Evolutionary conservation across 2,888 invertebrate genomes (phyloP), one percentile per base, ranked within the genome.

Genomic region (Nineta flava): DNA sequence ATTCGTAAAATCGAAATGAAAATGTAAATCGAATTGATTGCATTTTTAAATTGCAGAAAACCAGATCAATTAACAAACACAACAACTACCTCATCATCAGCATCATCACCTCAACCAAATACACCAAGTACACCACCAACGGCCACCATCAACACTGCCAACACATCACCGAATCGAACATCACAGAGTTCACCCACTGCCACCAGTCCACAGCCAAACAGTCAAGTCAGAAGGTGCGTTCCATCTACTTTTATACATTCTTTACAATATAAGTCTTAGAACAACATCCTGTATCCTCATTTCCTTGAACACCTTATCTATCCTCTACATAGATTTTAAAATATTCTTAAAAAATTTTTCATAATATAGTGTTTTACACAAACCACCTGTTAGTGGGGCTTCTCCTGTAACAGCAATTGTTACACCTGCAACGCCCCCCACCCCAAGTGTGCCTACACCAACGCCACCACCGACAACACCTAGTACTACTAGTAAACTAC

Each of bases 401-500:
- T 55, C 63, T 16, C 60, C 60, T 49, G 57, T 64, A 48, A 61
- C 62, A 52, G 55, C 64, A 46, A 59, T 66, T 41, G 58, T 59
- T 41, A 60, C 61, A 48, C 61, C 63, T 35, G 58, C 61, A 35
- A 55, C 57, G 35, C 58, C 61, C 49, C 64, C 67, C 51, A 65
- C 67, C 54, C 63, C 69, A 49, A 62, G 53, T 51, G 56, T 64
- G 54, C 59, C 63, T 57, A 65, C 63, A 57, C 61, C 63, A 60
- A 60, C 67, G 53, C 61, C 69, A 55, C 64, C 68, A 55, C 68
- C 72, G 53, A 65, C 80, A 60, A 79, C 81, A 47, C 72, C 75
- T 52, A 80, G 80, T 55, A 71, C 75, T 51, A 70, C 75, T 57
- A 76, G 73, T 67, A 85, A 87, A 72, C 80, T 26, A 7, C 26